Evolutionary conservation across 2,888 invertebrate species (phyloP), one percentile per base, ranked within the genome.

Genomic region (Agapetus fuscipes): DNA sequence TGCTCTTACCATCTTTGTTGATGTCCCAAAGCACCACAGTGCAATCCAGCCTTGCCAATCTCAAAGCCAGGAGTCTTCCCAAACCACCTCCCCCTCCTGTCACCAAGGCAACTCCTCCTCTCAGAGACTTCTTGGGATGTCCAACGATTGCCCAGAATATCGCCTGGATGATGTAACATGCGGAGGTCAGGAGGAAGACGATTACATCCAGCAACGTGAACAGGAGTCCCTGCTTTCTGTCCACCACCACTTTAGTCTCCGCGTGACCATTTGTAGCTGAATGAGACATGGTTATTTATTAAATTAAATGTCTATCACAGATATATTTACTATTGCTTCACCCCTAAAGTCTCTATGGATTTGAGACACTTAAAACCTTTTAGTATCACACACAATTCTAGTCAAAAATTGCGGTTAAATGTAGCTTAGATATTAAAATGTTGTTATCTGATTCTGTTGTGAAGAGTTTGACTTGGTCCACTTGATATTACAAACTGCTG

Each of bases 21-120:
- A 94, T 82, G 61, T 95, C 94, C 93, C 93, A 93, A 38, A 91
- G 68, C 26, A 94, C 79, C 38, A 93, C 75, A 46, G 74, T 80
- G 49, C 84, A 83, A 36, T 86, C 85, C 40, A 84, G 72, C 54
- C 81, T 72, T 13, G 85, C 82, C 32, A 91, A 69, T 50, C 83
- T 71, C 50, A 83, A 59, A 2, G 87, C 80, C 39, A 89, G 63
- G 35, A 88, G 71, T 48, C 88, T 74, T 4, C 91, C 91, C 11
- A 91, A 66, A 3, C 90, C 91, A 25, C 83, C 82, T 24, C 90
- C 94, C 12, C 88, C 89, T 0, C 94, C 94, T 0, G 94, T 94
- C 17, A 94, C 80, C 30, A 94, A 69, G 0, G 86, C 88, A 26
- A 87, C 73, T 54, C 88, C 83, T 26, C 82, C 84, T 45, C 69